Evolutionary conservation across 2,888 invertebrate genomes (phyloP).

Genomic region (Blera fallax): DNA sequence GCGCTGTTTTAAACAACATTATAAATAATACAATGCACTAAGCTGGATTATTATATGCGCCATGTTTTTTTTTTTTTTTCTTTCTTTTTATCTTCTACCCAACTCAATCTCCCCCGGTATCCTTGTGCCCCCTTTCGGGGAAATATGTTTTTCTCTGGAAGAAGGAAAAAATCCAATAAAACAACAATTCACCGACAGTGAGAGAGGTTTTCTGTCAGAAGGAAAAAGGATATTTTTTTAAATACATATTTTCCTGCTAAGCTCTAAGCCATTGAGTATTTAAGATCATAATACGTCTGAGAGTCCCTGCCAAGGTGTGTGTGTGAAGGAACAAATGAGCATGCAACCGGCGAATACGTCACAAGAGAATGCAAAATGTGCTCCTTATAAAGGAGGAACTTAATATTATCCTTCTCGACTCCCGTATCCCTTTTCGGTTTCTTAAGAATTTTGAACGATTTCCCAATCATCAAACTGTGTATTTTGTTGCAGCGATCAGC

Average conservation of each 20-base stretch:
- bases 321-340: background rate
- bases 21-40: constrained; percentile 68
- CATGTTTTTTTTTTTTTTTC: constrained; percentile 12
- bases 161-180: constrained; percentile 12
- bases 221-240: background rate
- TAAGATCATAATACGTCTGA: constrained; percentile 12
- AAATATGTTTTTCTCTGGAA: constrained; percentile 13
- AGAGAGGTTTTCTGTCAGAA: constrained; percentile 8
- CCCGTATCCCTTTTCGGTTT: background rate
- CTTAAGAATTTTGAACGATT: constrained; percentile 38
- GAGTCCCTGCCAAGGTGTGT: background rate
- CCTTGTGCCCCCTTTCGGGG: background rate
- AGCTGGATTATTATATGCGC: constrained; percentile 65
- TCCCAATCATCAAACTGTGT: constrained; percentile 53
- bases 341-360: constrained; percentile 18
- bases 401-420: constrained; percentile 21
- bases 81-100: background rate
- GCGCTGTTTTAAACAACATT: constrained; percentile 61
- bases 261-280: constrained; percentile 16
- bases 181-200: constrained; percentile 10
- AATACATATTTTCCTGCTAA: background rate
- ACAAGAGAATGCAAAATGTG: constrained; percentile 54
- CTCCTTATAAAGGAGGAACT: constrained; percentile 18
- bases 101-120: background rate
- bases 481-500: constrained; percentile 42